Conservation (phyloP, 2,113 vertebrate species). For the Cyphomyrus discorhynchus region DNA sequence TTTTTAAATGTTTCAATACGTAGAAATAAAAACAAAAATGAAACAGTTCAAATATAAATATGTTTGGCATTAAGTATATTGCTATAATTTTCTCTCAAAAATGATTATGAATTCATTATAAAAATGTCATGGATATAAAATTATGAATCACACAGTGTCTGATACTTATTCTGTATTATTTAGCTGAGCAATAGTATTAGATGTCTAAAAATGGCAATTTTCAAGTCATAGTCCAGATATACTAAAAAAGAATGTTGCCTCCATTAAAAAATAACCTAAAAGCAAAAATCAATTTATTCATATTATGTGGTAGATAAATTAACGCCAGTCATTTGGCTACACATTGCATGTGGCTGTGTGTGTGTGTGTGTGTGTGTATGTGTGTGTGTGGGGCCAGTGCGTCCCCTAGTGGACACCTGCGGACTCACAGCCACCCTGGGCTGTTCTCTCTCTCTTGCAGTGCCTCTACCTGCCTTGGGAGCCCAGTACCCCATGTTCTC, state of each 20-base stretch:
- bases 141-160: background rate
- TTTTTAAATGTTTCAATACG: background rate
- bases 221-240: background rate
- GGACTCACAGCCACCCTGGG: slow-evolving; percentile 12
- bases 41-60: background rate
- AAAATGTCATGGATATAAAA: background rate
- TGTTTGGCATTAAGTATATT: background rate
- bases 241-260: background rate
- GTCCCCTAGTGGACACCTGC: background rate
- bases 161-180: background rate
- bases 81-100: background rate
- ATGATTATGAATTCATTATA: background rate
- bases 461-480: slow-evolving; percentile 78
- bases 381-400: background rate
- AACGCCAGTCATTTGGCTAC: background rate
- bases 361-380: background rate
- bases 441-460: slow-evolving; percentile 55
- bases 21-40: background rate
- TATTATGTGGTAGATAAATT: background rate
- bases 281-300: background rate
- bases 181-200: background rate
- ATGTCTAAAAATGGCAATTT: background rate
- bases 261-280: background rate
- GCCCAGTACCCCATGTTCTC: slow-evolving; percentile 91
- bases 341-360: background rate